Evolutionary conservation across 1,140 invertebrate species (phyloP), one percentile per base, ranked within the genome.

Genomic region (Zeugodacus cucurbitae): DNA sequence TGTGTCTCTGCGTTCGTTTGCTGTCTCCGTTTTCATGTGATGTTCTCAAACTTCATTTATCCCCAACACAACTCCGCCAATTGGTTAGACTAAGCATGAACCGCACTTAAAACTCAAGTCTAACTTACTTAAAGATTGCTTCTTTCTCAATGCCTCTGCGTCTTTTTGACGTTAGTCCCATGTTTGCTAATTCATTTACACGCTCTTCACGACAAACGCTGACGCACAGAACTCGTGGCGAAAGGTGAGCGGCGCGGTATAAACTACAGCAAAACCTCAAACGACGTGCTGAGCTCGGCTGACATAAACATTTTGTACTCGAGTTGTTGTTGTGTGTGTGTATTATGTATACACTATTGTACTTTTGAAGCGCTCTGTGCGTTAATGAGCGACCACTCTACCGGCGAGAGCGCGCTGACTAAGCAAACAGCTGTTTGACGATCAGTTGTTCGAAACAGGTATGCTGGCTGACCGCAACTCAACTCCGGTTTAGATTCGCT

Each of bases 191-290:
- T 87, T 44, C 22, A n/a, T 44, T 59, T 58, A 37, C 57, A 59
- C n/a, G 86, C 86, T 87, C 11, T 59, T 41, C 32, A 22, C 29
- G 32, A 37, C 86, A 59, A 32, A 17, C 78, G 58, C n/a, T 59
- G 86, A 87, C 86, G 37, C 86, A 87, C 29, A 87, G 48, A 59
- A 87, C 7, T 87, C 29, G 54, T 87, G 57, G 48, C 59, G 8
- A 87, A 87, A 58, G 37, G 74, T 82, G 41, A 82, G 74, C 41
- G 74, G n/a, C 74, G 8, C n/a, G 20, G 3, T 0, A 10, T 17
- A 62, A 62, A 62, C n/a, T 62, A 74, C 67, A 37, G 17, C n/a
- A 17, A 34, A 17, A 20, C 34, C 11, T 34, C 6, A 34, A 78
- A n/a, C 44, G 20, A 48, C 37, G n/a, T 26, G 41, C 34, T 29